phyloP scores from a whole-genome alignment of 1,140 invertebrate genomes.

The Reticulitermes speratus region DNA sequence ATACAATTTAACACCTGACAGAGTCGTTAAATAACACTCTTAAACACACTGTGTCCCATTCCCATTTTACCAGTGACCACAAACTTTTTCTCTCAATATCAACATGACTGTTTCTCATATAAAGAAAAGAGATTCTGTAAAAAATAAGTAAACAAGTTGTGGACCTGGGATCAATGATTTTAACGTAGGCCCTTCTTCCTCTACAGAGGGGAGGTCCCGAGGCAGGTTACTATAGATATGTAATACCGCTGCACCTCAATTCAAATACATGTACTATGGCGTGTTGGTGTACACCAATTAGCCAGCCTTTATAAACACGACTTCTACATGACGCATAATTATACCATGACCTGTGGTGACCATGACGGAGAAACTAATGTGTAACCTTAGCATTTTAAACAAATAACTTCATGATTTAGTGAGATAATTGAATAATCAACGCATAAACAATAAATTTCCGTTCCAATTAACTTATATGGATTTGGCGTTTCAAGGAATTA shows the following conservation, averaged over 20 bases:
- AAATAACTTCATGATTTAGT: neutral
- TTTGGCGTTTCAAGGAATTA: neutral
- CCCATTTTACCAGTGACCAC: too few relatives aligned
- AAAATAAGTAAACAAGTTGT: too few relatives aligned
- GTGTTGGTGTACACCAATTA: neutral
- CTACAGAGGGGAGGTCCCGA: neutral
- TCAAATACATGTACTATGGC: neutral
- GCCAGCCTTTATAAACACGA: neutral
- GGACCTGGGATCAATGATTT: too few relatives aligned
- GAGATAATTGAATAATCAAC: neutral
- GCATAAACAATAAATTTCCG: neutral
- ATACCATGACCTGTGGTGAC: neutral
- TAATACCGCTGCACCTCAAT: neutral
- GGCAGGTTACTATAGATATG: neutral
- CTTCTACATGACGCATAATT: neutral
- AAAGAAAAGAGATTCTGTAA: too few relatives aligned
- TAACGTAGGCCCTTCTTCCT: neutral
- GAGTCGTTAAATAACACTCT: too few relatives aligned
- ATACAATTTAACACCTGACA: too few relatives aligned
- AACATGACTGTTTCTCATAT: too few relatives aligned
- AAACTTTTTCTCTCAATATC: too few relatives aligned
- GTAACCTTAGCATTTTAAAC: neutral
- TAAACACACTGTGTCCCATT: too few relatives aligned
- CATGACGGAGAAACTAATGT: neutral
- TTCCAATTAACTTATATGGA: neutral